Conservation (phyloP, 2,888 invertebrate genomes). For the Digitonthophagus gazella region DNA sequence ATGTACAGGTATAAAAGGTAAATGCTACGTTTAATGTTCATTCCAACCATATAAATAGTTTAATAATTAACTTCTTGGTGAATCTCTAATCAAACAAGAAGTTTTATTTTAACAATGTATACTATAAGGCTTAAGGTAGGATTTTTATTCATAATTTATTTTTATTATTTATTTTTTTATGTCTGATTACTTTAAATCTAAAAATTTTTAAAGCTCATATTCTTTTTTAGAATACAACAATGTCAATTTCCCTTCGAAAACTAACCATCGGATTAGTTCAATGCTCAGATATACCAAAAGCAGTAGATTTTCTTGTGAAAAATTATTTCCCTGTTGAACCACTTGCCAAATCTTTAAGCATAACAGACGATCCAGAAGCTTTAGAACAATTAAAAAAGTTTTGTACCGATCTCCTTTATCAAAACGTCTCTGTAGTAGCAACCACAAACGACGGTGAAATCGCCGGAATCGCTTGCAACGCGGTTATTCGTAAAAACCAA, state of each 20-base stretch:
- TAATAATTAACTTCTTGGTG: no score
- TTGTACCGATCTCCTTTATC: not conserved
- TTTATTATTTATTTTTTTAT: not conserved
- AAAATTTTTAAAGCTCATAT: not conserved
- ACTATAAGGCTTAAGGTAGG: not conserved
- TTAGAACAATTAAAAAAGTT: not conserved
- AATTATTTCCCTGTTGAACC: conserved; percentile 5
- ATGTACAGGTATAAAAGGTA: no score
- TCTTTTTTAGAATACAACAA: not conserved
- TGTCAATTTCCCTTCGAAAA: not conserved
- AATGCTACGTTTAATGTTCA: no score
- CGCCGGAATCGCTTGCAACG: conserved; percentile 1
- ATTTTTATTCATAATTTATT: not conserved
- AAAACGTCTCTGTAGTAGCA: conserved; percentile 4
- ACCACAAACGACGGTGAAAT: not conserved
- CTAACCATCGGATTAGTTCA: not conserved
- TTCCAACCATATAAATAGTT: no score
- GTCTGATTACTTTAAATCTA: no score
- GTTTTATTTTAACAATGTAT: not conserved
- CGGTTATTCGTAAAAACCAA: not conserved
- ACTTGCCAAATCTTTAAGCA: not conserved
- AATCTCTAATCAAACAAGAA: no score
- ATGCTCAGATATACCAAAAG: not conserved
- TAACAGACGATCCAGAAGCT: not conserved
- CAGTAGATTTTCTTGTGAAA: not conserved